Percentiles rank a stretch among this genome's conserved stretches.
These are phyloP conservation scores for Mugil cephalus DNA, from an alignment of 2,113 vertebrate species.

Conservation along the genomic window DNA sequence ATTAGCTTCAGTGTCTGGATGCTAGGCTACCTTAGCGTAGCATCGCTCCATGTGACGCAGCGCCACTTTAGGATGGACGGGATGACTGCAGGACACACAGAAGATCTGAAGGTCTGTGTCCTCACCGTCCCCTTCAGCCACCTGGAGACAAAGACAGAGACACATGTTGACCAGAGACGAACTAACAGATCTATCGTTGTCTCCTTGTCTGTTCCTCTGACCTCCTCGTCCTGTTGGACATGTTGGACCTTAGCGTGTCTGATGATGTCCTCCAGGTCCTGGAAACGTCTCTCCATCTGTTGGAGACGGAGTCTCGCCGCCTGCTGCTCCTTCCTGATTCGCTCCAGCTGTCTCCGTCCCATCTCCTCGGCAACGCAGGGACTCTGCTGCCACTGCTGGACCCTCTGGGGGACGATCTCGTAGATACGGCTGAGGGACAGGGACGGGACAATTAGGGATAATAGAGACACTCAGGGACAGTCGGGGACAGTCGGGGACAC, in stretches of 20 bases:
- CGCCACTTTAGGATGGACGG: constrained; percentile 92
- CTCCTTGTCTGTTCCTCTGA: constrained; percentile 27
- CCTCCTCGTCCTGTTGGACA: constrained; percentile 93
- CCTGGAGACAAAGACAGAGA: constrained; percentile 73
- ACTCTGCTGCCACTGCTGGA: constrained; percentile 97
- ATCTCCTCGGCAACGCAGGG: constrained; percentile 93
- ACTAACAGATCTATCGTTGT: background rate
- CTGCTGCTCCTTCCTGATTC: constrained; percentile 93
- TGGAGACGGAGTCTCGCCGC: constrained; percentile 90
- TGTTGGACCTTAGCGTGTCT: constrained; percentile 92
- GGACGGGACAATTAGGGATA: background rate
- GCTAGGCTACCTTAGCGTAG: constrained; percentile 88
- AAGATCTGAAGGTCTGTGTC: constrained; percentile 94
- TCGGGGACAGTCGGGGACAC: constrained; percentile 7
- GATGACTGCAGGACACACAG: constrained; percentile 93
- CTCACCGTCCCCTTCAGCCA: constrained; percentile 90
- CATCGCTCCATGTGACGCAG: constrained; percentile 94
- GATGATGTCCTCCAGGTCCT: constrained; percentile 92
- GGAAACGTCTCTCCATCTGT: constrained; percentile 93
- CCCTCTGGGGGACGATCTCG: constrained; percentile 95
- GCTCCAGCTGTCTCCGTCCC: constrained; percentile 92
- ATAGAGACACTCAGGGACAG: no score
- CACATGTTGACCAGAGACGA: background rate
- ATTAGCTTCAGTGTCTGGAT: no score
- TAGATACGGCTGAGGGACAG: constrained; percentile 88